These are phyloP conservation scores for Tetragnatha montana DNA, from an alignment of 2,888 invertebrate genomes.

Conservation along the genomic window DNA sequence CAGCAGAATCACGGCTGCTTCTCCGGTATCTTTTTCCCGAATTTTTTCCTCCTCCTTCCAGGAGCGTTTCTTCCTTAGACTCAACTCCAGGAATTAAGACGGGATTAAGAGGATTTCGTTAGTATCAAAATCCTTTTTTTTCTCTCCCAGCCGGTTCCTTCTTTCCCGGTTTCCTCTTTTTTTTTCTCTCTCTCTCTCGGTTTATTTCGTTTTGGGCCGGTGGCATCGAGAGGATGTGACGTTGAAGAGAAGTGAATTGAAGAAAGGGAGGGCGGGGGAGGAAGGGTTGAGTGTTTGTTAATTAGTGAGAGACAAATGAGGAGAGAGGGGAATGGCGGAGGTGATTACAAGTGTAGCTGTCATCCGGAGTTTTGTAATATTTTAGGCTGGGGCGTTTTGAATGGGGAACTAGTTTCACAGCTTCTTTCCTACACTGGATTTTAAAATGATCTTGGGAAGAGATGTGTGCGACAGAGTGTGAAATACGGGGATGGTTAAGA, in stretches of 20 bases:
- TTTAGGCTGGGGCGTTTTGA: background rate
- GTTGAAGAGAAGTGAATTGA: constrained; percentile 36
- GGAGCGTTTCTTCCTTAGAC: constrained; percentile 16
- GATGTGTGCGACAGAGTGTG: no score
- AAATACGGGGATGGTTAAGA: no score
- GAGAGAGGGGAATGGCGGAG: background rate
- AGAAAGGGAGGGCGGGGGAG: background rate
- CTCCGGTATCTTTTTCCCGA: constrained; percentile 6
- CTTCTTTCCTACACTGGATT: background rate
- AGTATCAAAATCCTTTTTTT: constrained; percentile 52
- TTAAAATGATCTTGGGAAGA: background rate
- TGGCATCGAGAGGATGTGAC: background rate
- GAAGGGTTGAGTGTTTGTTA: background rate
- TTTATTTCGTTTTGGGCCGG: constrained; percentile 14
- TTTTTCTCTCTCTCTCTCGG: constrained; percentile 5
- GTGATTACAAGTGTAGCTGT: background rate
- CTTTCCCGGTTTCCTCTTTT: constrained; percentile 2
- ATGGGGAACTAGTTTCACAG: background rate
- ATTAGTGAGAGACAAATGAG: constrained; percentile 4
- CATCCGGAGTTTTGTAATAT: background rate
- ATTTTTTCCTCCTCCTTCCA: constrained; percentile 5
- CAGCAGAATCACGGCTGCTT: constrained; percentile 24
- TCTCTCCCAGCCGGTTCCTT: background rate
- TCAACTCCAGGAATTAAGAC: constrained; percentile 55
- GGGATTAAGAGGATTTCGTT: constrained; percentile 66